Conservation (phyloP, 2,113 vertebrate species). For the Ranitomeya imitator region DNA sequence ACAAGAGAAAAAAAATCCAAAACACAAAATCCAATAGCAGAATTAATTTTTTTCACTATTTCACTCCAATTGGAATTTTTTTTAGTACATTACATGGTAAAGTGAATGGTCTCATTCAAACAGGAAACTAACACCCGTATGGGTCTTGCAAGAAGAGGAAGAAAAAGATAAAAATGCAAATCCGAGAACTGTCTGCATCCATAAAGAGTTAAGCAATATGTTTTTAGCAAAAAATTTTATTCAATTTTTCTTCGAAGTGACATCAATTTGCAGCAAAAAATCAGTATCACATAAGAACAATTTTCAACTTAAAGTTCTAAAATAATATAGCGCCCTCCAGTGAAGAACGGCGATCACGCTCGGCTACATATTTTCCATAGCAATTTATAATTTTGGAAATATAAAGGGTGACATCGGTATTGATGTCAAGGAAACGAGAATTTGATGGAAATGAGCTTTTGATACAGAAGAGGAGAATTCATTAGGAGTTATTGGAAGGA, state of each 20-base stretch:
- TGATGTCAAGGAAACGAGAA: constrained; percentile 59
- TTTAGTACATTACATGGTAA: no score
- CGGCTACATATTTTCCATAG: not conserved
- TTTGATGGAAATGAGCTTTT: constrained; percentile 56
- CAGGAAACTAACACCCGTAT: no score
- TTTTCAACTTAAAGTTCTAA: not conserved
- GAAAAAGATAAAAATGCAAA: no score
- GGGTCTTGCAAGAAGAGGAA: no score
- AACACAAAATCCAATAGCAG: no score
- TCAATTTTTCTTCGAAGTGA: not conserved
- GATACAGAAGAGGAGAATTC: constrained; percentile 55
- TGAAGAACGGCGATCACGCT: constrained; percentile 14
- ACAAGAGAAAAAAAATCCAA: no score
- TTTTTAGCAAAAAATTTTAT: not conserved
- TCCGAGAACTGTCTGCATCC: no score
- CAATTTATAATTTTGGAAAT: constrained; percentile 16
- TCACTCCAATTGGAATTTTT: no score
- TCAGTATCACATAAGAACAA: not conserved
- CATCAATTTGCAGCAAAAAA: not conserved
- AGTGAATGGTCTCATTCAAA: no score
- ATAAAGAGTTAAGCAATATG: no score
- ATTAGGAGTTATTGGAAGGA: constrained; percentile 52
- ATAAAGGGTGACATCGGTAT: not conserved
- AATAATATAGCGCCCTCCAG: constrained; percentile 11
- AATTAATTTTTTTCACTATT: no score